Conservation (phyloP, 2,797 vertebrate genomes). For the Onychomys arenicola region DNA sequence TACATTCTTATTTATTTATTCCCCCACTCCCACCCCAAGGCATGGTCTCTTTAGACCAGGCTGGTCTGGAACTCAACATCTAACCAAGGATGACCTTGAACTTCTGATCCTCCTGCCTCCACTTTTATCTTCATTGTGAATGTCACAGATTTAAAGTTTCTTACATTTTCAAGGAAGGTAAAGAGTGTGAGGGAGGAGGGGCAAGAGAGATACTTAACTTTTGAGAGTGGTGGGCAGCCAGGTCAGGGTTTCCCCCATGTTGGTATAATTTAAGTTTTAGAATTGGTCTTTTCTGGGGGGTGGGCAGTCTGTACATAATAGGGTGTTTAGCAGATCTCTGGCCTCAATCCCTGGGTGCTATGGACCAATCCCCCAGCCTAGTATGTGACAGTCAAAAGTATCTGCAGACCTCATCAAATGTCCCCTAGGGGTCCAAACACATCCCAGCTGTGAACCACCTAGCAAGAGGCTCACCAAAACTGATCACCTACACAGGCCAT, state of each 20-base stretch:
- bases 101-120: neutral
- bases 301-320: no score
- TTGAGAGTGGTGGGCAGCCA: fast-evolving
- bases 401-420: neutral
- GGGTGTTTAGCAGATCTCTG: neutral
- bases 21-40: neutral
- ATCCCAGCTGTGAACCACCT: neutral
- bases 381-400: neutral
- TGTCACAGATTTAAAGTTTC: neutral
- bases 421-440: neutral
- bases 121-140: neutral
- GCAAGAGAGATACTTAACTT: neutral
- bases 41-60: neutral
- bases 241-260: fast-evolving
- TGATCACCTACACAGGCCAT: neutral
- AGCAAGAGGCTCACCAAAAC: neutral
- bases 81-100: neutral
- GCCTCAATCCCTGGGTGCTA: neutral
- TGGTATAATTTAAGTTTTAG: fast-evolving
- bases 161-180: neutral
- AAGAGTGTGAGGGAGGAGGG: neutral
- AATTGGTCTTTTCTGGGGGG: neutral
- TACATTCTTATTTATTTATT: neutral
- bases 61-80: neutral
- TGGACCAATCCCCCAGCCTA: neutral